Base-by-base conservation (phyloP, 2,113 vertebrate species). In the Chlamydotis undulata region DNA sequence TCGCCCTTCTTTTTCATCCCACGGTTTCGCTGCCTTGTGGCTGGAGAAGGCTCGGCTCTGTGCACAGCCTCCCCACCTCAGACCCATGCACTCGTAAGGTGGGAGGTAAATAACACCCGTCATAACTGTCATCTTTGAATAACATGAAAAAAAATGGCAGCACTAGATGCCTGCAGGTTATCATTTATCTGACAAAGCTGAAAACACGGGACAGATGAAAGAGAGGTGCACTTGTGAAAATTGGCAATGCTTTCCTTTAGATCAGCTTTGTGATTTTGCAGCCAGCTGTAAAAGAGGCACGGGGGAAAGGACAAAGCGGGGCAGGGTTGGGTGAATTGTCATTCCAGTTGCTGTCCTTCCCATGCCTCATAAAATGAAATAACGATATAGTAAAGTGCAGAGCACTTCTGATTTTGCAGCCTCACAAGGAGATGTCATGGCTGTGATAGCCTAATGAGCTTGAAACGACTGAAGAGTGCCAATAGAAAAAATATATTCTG, bases 381-480 rank as follows among this genome's bases (percentile, higher is more conserved):
- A 95, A 94, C 78, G 82, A 64, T 49, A 69, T 49, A 79, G 50
- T 84, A 47, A 92, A 94, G 23, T 25, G 22, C 45, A 85, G 68
- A 83, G 59, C 28, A 53, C 84, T 93, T 93, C 94, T 85, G 80
- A 85, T 79, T 61, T 47, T 82, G 57, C 67, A 95, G 83, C 55
- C 89, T 90, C 94, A 37, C 81, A 65, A 25, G 67, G 78, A 89
- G 87, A 85, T 93, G 84, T 39, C 77, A 70, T 60, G 71, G 56
- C 76, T 92, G 60, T 5, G 8, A 92, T 96, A 86, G 71, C 87
- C 81, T 94, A 92, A 95, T 80, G 91, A 94, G 87, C 56, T 67
- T 90, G 89, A 94, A 96, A 91, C 4, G 64, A 83, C 84, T 87
- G 77, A 89, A 95, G 68, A 93, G 74, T 83, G 87, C 84, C 96